Evolutionary conservation across 2,888 invertebrate genomes (phyloP), one percentile per base, ranked within the genome.

Genomic region (Apotomis turbidana): DNA sequence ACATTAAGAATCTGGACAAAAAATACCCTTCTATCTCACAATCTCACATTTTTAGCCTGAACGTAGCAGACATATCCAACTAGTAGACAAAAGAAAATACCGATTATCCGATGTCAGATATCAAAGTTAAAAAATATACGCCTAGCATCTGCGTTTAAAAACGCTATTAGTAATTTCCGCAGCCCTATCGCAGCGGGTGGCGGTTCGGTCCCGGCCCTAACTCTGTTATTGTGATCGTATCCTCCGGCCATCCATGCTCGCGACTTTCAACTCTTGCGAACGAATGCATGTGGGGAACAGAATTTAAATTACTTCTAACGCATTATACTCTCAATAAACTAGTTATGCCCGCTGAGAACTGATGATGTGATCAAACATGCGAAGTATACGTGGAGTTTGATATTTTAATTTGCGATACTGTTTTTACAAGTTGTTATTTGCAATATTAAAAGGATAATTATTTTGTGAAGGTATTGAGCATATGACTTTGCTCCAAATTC

Each of bases 151-250:
- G 49, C 44, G 9, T 55, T 57, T 46, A 57, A 57, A 46, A 27
- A 36, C 46, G 46, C 55, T 46, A n/a, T 36, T 55, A n/a, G 27
- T 57, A 66, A 57, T 66, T 57, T 57, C 41, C 44, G 15, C 5
- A 27, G 41, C 46, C 55, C 51, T 41, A 8, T n/a, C 44, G 15
- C 75, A 71, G 70, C 74, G 75, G 77, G 78, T 80, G 79, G 78
- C 79, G 76, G 79, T 80, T 82, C 81, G 78, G 77, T 76, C 77
- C 80, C 79, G 73, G 79, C 73, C 74, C 81, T 81, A 82, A 83
- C 83, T 79, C 79, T 78, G 81, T 85, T 83, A 86, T 82, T 83
- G 78, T 80, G 83, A 85, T 85, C 82, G 80, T 80, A 73, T 79
- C 87, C 84, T 78, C 78, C 71, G 85, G 86, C 81, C 70, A 75